These are phyloP conservation scores for Phragmatobia fuliginosa DNA, from an alignment of 2,888 invertebrate species.

Conservation along the genomic window DNA sequence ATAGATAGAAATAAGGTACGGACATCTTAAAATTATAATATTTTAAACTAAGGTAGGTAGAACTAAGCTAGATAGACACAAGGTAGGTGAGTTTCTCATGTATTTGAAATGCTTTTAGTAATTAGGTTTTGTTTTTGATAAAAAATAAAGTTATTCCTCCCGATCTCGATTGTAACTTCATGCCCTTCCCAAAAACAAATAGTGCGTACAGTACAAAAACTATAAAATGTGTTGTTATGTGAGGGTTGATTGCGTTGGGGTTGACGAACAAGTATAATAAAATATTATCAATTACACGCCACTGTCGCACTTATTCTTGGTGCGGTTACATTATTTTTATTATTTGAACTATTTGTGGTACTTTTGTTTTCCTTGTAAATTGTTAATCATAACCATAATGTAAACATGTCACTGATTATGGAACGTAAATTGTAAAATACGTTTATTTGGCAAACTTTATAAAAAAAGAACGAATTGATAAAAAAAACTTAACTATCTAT, in stretches of 20 bases:
- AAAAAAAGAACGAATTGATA: too few species aligned
- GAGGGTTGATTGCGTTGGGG: conserved; percentile 49
- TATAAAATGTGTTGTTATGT: conserved; percentile 65
- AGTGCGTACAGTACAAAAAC: conserved; percentile 57
- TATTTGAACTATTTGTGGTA: background rate
- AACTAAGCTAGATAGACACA: too few species aligned
- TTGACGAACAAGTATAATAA: conserved; percentile 75
- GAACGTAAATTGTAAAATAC: too few species aligned
- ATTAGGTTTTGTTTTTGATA: background rate
- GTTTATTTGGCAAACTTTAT: too few species aligned
- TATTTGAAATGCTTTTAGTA: background rate
- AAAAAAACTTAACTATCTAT: too few species aligned
- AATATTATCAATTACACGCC: conserved; percentile 80
- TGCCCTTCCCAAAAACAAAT: conserved; percentile 42
- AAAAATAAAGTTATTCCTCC: background rate
- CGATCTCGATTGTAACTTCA: conserved; percentile 29
- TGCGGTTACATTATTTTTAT: background rate
- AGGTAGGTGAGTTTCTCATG: background rate
- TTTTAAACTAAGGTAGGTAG: too few species aligned
- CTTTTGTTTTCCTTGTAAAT: background rate
- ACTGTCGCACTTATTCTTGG: conserved; percentile 47
- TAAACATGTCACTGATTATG: too few species aligned
- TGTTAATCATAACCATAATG: too few species aligned
- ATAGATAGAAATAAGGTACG: background rate
- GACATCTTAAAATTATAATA: background rate